Conservation (phyloP, 2,113 vertebrate genomes). For the Tautogolabrus adspersus region DNA sequence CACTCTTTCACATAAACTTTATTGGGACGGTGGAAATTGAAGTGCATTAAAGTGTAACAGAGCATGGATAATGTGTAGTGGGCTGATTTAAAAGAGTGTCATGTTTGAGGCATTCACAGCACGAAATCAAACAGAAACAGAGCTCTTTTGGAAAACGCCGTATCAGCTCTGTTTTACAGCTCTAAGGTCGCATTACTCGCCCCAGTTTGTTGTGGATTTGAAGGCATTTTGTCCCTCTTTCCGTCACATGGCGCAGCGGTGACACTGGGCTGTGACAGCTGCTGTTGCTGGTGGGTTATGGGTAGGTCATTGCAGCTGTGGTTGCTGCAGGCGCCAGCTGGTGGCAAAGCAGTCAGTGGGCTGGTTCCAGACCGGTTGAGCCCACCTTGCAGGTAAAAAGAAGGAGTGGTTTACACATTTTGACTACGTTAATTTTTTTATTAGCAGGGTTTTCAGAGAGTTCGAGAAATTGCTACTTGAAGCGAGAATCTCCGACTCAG, state of each 20-base stretch:
- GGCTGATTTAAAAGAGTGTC: conserved; percentile 51
- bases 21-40: conserved; percentile 66
- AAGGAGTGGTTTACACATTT: conserved; percentile 4
- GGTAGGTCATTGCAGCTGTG: conserved; percentile 65
- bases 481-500: conserved; percentile 16
- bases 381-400: background rate
- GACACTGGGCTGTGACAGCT: conserved; percentile 65
- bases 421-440: background rate
- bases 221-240: conserved; percentile 13
- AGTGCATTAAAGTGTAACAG: conserved; percentile 65
- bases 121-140: conserved; percentile 44
- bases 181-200: background rate
- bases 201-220: conserved; percentile 7
- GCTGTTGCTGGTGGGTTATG: conserved; percentile 65
- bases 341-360: conserved; percentile 31
- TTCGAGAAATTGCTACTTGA: conserved; percentile 27
- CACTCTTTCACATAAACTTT: conserved; percentile 68
- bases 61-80: conserved; percentile 62
- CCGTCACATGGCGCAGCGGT: conserved; percentile 24
- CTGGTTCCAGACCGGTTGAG: conserved; percentile 44
- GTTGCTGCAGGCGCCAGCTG: conserved; percentile 65
- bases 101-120: conserved; percentile 42
- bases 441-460: background rate
- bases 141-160: conserved; percentile 13
- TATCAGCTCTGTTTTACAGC: conserved; percentile 17